A percentile compares a stretch with the other conserved stretches of the same genome.
Conservation (phyloP, 2,888 invertebrate genomes). For the Temnothorax ravouxi region DNA sequence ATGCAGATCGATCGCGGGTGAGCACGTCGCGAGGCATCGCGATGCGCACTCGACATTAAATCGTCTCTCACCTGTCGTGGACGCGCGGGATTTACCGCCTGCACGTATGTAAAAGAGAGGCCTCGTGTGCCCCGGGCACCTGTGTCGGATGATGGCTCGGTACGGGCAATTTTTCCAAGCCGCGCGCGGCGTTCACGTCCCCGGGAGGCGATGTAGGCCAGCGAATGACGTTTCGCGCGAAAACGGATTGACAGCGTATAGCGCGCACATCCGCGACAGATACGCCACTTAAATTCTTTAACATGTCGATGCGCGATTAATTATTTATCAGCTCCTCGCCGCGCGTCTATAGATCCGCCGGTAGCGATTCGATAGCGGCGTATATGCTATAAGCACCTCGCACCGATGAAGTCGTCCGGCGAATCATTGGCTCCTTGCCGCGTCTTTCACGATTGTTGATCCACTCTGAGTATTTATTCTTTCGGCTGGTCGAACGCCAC, state of each 20-base stretch:
- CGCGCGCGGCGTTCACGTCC: constrained; percentile 12
- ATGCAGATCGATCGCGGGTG: constrained; percentile 19
- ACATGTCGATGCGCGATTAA: constrained; percentile 70
- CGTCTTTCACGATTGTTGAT: constrained; percentile 33
- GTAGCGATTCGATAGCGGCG: not conserved
- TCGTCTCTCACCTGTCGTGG: not conserved
- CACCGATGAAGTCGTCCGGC: not conserved
- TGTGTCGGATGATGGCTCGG: constrained; percentile 27
- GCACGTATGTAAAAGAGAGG: not conserved
- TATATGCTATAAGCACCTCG: constrained; percentile 28
- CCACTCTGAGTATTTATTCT: not conserved
- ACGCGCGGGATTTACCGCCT: constrained; percentile 18
- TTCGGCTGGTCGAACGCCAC: not conserved
- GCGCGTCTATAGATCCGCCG: constrained; percentile 62
- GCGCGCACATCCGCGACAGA: constrained; percentile 60
- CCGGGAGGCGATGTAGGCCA: constrained; percentile 42
- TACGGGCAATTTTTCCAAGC: constrained; percentile 29
- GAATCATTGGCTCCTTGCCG: constrained; percentile 16
- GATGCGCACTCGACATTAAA: constrained; percentile 33
- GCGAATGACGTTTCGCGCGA: constrained; percentile 34
- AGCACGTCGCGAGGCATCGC: not conserved
- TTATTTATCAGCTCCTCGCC: constrained; percentile 70
- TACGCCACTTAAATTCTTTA: constrained; percentile 71
- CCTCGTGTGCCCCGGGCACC: constrained; percentile 29
- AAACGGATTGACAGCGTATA: constrained; percentile 34